Evolutionary conservation across 2,797 vertebrate species (phyloP), one percentile per base, ranked within the genome.

Genomic region (Neopelma chrysocephalum): DNA sequence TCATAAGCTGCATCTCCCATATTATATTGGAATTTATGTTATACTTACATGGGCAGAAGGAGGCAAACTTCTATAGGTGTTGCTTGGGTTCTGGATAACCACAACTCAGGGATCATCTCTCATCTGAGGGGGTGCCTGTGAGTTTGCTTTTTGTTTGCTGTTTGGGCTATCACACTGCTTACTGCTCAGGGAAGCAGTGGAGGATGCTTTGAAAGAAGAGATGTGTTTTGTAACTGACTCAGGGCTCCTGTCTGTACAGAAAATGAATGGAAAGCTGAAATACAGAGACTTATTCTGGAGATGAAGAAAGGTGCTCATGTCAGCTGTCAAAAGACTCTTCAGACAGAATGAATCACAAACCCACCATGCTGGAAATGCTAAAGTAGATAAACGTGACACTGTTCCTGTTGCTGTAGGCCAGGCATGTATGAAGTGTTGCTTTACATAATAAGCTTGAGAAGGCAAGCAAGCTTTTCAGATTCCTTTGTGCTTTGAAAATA

Each of bases 201-300:
- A 64, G 21, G 40, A 19, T 45, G 43, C 58, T 89, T 82, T 72
- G 60, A 73, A 95, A 91, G 62, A 91, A 80, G 71, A 82, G 69
- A 38, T 87, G 57, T 0, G 19, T 87, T 90, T 94, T 95, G 95
- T 93, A 65, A 86, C 60, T 94, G 81, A 43, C 61, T 94, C 29
- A 22, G 75, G 65, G 42, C 42, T 88, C 90, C 83, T 62, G 40
- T 87, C 92, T 48, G 40, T 79, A 40, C 70, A 61, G 87, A 87
- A 97, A 94, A 68, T 81, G 71, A 94, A 92, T 71, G 94, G 94
- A 92, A 94, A 89, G 79, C 76, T 86, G 89, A 93, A 96, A 91
- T 94, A 58, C 61, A 86, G 70, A 91, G 68, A 62, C 42, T 48
- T 57, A 66, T 82, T 90, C 57, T 89, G 66, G 62, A 73, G 77